Evolutionary conservation across 1,140 invertebrate genomes (phyloP).

Genomic region (Bombus vancouverensis): DNA sequence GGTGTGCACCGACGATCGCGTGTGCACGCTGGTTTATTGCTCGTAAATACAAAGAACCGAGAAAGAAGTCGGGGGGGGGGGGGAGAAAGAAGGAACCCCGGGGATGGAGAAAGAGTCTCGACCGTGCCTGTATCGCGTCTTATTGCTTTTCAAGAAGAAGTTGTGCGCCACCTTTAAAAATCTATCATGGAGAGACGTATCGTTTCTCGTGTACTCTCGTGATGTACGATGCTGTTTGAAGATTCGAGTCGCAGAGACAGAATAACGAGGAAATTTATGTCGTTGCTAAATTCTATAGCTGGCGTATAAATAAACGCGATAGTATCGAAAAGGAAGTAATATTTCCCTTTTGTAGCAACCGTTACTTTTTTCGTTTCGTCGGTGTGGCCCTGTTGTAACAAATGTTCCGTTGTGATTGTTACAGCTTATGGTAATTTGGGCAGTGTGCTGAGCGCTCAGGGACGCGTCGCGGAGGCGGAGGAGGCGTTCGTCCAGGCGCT

Average conservation of each 20-base stretch:
- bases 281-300: background rate
- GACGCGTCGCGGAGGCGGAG: slow-evolving; percentile 92
- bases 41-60: slow-evolving; percentile 53
- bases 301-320: background rate
- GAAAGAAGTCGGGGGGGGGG: background rate
- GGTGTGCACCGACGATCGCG: slow-evolving; percentile 19
- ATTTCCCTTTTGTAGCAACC: background rate
- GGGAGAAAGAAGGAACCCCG: background rate
- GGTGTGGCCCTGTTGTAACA: slow-evolving; percentile 9
- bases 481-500: slow-evolving; percentile 93
- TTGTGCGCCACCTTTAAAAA: slow-evolving; percentile 23
- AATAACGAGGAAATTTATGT: background rate
- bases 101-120: background rate
- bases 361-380: background rate
- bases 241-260: background rate
- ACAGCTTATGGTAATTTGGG: slow-evolving; percentile 96
- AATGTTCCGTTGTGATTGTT: slow-evolving; percentile 70
- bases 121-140: slow-evolving; percentile 19
- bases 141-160: slow-evolving; percentile 37
- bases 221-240: background rate
- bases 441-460: slow-evolving; percentile 94
- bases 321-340: background rate
- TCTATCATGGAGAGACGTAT: slow-evolving; percentile 13
- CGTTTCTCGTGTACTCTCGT: background rate
- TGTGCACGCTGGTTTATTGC: slow-evolving; percentile 45